Percentiles rank a stretch among this genome's conserved stretches.
These are phyloP conservation scores for Eupithecia dodoneata DNA, from an alignment of 2,888 invertebrate genomes.

Conservation along the genomic window DNA sequence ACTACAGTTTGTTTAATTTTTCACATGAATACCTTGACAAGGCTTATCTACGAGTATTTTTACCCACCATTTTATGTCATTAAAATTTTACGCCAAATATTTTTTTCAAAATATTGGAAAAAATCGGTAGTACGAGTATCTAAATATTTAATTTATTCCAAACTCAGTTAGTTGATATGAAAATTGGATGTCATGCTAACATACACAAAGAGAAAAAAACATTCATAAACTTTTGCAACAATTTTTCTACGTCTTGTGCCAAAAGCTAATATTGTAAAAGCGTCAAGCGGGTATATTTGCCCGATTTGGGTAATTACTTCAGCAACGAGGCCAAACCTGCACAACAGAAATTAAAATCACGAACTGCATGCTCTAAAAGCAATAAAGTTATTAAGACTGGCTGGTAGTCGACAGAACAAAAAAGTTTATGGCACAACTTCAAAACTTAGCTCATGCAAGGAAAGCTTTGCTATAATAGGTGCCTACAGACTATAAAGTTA, in stretches of 20 bases:
- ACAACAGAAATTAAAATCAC: constrained; percentile 68
- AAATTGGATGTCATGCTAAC: background rate
- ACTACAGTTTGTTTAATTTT: constrained; percentile 36
- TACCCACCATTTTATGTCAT: constrained; percentile 31
- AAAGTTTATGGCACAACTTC: constrained; percentile 59
- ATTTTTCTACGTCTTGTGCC: background rate
- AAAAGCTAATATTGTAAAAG: background rate
- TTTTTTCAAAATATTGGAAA: no score
- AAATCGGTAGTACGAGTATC: no score
- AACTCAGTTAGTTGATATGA: background rate
- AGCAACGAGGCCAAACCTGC: constrained; percentile 47
- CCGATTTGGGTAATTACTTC: constrained; percentile 42
- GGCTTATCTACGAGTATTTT: constrained; percentile 47
- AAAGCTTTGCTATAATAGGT: constrained; percentile 7
- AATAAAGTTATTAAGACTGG: constrained; percentile 75
- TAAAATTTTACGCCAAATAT: background rate
- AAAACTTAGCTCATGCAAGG: constrained; percentile 14
- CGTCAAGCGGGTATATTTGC: constrained; percentile 22
- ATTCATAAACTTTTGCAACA: background rate
- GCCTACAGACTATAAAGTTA: background rate
- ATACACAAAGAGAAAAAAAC: background rate
- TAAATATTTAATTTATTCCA: background rate
- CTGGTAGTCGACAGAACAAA: constrained; percentile 62
- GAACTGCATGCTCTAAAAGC: constrained; percentile 63
- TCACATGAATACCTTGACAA: constrained; percentile 43